A percentile compares a stretch with the other conserved stretches of the same genome.
Conservation (phyloP, 2,113 vertebrate genomes). For the Spermophilus dauricus region DNA sequence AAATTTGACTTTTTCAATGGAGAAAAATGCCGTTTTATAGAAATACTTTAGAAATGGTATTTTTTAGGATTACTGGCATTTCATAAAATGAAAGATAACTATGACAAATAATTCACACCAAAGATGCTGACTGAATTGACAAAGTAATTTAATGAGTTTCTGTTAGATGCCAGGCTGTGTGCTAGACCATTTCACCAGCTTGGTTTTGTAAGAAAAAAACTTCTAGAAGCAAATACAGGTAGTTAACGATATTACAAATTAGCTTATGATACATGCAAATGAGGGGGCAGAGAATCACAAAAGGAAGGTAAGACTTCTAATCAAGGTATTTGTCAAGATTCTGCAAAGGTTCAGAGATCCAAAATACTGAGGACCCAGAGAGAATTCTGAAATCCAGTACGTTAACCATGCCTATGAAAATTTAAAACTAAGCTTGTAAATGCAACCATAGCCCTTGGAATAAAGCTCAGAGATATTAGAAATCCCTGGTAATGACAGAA, state of each 20-base stretch:
- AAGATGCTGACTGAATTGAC: constrained; percentile 33
- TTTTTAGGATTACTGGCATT: constrained; percentile 1
- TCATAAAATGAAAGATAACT: constrained; percentile 21
- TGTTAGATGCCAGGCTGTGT: neutral
- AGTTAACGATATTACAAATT: constrained; percentile 7
- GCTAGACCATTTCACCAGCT: neutral
- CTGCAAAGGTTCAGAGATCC: neutral
- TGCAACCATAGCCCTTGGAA: neutral
- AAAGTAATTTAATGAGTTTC: constrained; percentile 19
- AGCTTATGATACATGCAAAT: neutral
- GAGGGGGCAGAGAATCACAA: neutral
- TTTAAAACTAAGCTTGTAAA: constrained; percentile 21
- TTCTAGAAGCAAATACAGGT: neutral
- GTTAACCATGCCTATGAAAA: neutral
- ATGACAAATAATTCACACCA: constrained; percentile 10
- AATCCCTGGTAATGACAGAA: neutral
- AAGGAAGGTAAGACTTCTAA: neutral
- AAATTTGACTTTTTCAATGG: constrained; percentile 24
- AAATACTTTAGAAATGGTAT: constrained; percentile 5
- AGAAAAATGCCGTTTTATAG: constrained; percentile 42
- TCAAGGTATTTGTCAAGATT: neutral
- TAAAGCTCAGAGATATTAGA: neutral
- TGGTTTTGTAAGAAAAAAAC: neutral
- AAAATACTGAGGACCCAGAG: neutral
- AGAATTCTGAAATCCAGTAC: neutral